Evolutionary conservation across 2,888 invertebrate species (phyloP), one percentile per base, ranked within the genome.

Genomic region (Dryomyza anilis): DNA sequence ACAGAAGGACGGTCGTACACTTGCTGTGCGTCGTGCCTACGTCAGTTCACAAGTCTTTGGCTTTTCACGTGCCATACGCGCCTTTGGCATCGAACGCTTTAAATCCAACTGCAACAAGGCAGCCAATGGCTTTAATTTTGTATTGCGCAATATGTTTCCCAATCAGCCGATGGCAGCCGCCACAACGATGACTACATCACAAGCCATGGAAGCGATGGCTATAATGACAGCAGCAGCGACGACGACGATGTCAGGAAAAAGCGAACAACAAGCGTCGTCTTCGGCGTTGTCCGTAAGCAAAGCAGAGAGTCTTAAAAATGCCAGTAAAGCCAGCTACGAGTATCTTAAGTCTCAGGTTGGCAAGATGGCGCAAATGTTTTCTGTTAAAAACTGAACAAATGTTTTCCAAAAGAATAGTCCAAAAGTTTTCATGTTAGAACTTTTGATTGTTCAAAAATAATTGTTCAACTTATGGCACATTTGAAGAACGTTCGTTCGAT

Each of bases 11-110:
- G 87, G 88, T 3, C 90, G 89, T 85, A 96, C 96, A 2, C 83
- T 92, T 33, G 94, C 94, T 23, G 85, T 88, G 29, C 87, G 96
- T 63, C 89, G 91, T 1, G 96, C 95, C 0, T 95, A 95, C 91
- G 91, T 97, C 67, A 92, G 93, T 78, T 96, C 96, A 1, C 91
- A 92, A 76, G 89, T 96, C 56, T 91, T 89, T 82, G 96, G 96
- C 30, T 92, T 96, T 80, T 91, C 94, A 36, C 85, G 91, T 63
- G 92, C 96, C 6, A 94, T 97, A 71, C 90, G 95, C 70, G 92
- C 92, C 6, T 96, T 96, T 84, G 96, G 95, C 2, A 85, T 93
- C 70, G 95, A 96, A 67, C 86, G 96, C 68, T 96, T 95, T 84
- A 91, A 91, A 78, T 92, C 93, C 78, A 96, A 96, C 80, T 91